phyloP scores from a whole-genome alignment of 2,888 invertebrate species.

The Nemotelus pantherinus region DNA sequence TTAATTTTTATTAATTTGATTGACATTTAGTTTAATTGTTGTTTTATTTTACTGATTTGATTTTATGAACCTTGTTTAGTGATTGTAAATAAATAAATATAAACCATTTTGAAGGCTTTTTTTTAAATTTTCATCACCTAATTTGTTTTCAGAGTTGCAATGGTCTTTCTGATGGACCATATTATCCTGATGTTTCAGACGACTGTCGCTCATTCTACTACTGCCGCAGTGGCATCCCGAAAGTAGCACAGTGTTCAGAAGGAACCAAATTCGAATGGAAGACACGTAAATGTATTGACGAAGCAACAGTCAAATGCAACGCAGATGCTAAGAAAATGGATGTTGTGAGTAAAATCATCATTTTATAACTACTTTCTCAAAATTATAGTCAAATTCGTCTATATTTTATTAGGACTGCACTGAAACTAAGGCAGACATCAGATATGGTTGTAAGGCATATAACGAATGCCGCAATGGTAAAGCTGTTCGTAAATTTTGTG shows the following conservation, averaged over 20 bases:
- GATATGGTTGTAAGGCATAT: slow-evolving; percentile 20
- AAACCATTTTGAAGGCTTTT: too few species aligned
- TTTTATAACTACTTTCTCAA: background rate
- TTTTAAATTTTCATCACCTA: too few species aligned
- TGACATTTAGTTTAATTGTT: too few species aligned
- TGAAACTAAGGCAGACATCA: too few species aligned
- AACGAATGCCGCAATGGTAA: slow-evolving; percentile 2
- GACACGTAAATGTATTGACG: slow-evolving; percentile 2
- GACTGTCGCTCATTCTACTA: slow-evolving; percentile 41
- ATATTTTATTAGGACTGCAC: background rate
- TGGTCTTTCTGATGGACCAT: slow-evolving; percentile 26
- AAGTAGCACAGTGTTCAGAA: slow-evolving; percentile 33
- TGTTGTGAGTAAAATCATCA: slow-evolving; percentile 18
- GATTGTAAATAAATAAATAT: too few species aligned
- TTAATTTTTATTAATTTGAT: too few species aligned
- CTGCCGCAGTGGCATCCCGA: slow-evolving; percentile 35
- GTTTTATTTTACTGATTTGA: too few species aligned
- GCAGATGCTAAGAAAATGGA: background rate
- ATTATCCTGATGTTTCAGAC: slow-evolving; percentile 30
- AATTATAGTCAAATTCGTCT: background rate
- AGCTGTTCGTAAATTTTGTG: background rate
- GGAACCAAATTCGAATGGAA: slow-evolving; percentile 35
- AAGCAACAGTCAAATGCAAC: slow-evolving; percentile 12
- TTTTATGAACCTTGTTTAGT: too few species aligned
- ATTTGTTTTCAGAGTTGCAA: slow-evolving; percentile 28